Base-by-base conservation (phyloP, 2,113 vertebrate species). In the Cottus gobio region DNA sequence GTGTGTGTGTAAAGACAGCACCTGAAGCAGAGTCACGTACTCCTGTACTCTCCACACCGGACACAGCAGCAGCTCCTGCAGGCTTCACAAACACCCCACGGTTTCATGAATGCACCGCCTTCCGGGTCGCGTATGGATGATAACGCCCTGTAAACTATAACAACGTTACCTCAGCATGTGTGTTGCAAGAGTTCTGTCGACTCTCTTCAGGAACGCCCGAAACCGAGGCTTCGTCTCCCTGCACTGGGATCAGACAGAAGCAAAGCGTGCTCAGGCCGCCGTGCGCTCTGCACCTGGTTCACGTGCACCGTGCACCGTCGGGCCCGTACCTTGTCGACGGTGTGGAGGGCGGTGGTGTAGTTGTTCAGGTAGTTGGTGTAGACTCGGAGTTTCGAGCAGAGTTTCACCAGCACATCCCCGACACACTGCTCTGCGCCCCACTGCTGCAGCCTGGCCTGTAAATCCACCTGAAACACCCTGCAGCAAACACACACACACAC, bases 341-440 rank as follows among this genome's bases (percentile, higher is more conserved):
- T 94, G 87, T 88, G 82, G 67, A 97, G 90, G 71, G 95, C 92
- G 8, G 94, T 93, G 12, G 92, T 72, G 70, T 97, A 96, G 85
- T 96, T 96, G 89, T 96, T 96, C 77, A 96, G 94, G 86, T 96
- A 96, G 90, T 95, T 96, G 75, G 92, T 95, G 39, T 94, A 94
- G 12, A 82, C 90, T 71, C 93, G 87, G 82, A 97, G 71, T 20
- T 91, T 92, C 42, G 90, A 94, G 86, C 93, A 94, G 77, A 97
- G 93, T 28, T 93, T 95, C 0, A 93, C 46, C 64, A 94, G 91
- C 83, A 95, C 89, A 15, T 96, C 95, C 34, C 95, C 95, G 3
- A 96, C 73, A 69, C 95, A 94, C 79, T 96, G 95, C 37, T 93
- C 80, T 1, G 95, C 93, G 7, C 89, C 89, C 96, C 95, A 96